Percentiles rank a stretch among this genome's conserved stretches.
phyloP scores from a whole-genome alignment of 2,797 vertebrate genomes.

The Falco cherrug region DNA sequence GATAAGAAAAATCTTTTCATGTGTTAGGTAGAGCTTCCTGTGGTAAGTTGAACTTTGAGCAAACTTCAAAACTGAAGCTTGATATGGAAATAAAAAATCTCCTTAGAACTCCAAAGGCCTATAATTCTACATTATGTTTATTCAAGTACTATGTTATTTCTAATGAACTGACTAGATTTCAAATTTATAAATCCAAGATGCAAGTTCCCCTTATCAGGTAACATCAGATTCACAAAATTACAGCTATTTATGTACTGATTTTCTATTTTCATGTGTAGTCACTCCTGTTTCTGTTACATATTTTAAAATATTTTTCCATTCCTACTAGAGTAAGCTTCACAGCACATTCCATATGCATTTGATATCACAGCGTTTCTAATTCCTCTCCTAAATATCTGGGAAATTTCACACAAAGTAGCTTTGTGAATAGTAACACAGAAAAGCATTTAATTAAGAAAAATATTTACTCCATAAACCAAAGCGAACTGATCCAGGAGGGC shows the following conservation, averaged over 20 bases:
- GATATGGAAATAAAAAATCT: background rate
- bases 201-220: background rate
- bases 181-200: background rate
- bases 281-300: background rate
- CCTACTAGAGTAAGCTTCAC: background rate
- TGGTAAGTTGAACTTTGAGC: background rate
- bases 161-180: background rate
- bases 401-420: background rate
- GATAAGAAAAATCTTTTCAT: background rate
- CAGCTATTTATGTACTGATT: background rate
- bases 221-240: background rate
- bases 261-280: background rate
- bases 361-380: background rate
- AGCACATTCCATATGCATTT: background rate
- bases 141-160: background rate
- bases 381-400: background rate
- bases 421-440: background rate
- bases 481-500: background rate
- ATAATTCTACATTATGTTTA: background rate
- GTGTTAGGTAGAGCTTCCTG: background rate
- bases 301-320: background rate
- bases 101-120: background rate
- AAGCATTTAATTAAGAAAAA: background rate
- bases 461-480: background rate
- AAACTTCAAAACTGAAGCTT: background rate